Conservation (phyloP, 2,113 vertebrate genomes). For the Brachyhypopomus gauderio region DNA sequence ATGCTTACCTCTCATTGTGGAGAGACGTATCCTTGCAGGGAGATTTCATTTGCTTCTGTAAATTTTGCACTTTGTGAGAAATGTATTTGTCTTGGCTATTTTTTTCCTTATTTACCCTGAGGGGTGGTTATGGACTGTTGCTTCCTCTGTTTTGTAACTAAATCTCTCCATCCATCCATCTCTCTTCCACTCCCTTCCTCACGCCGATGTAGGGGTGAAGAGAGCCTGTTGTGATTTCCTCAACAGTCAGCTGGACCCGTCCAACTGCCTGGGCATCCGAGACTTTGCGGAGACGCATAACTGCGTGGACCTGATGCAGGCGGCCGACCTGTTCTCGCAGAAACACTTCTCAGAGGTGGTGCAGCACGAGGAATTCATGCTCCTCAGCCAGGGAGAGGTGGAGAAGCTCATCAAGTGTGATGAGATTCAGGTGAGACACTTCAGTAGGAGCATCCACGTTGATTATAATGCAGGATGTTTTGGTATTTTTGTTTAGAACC, state of each 20-base stretch:
- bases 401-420: constrained; percentile 98
- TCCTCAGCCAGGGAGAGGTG: constrained; percentile 93
- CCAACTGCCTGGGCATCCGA: constrained; percentile 97
- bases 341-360: constrained; percentile 98
- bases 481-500: too few relatives aligned
- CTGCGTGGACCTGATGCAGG: constrained; percentile 96
- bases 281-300: constrained; percentile 99
- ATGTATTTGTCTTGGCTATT: constrained; percentile 14
- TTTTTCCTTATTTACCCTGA: background rate
- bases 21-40: background rate
- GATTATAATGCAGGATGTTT: too few relatives aligned
- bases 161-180: too few relatives aligned
- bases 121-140: background rate
- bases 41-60: constrained; percentile 4
- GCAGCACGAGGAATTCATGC: constrained; percentile 97
- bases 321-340: constrained; percentile 96
- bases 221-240: constrained; percentile 98
- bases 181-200: constrained; percentile 12
- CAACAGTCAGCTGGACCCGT: constrained; percentile 95
- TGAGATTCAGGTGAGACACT: constrained; percentile 89
- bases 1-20: background rate
- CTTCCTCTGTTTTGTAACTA: background rate
- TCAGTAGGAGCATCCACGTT: too few relatives aligned
- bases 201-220: constrained; percentile 85
- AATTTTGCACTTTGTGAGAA: constrained; percentile 6